Base-by-base conservation (phyloP, 1,140 invertebrate genomes). In the Sitobion miscanthi region DNA sequence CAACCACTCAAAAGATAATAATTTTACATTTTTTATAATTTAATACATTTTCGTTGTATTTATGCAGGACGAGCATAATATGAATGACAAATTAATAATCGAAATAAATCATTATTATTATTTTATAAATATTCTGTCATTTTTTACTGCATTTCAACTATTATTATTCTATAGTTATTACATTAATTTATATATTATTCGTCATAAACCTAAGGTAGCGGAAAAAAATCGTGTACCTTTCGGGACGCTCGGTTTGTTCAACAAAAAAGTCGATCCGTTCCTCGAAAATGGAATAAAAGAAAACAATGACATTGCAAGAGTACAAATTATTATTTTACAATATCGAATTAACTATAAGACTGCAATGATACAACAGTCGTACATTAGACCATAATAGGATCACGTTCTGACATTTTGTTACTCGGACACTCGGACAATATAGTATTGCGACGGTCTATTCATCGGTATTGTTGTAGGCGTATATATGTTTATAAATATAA, bases 301-400 rank as follows among this genome's bases (percentile, higher is more conserved):
- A 87, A 54, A 54, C 87, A 89, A 89, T 89, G 87, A 89, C 87
- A 88, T 52, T 38, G n/a, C 87, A 38, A 89, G 21, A 89, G 62
- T 35, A 77, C 25, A 52, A 54, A 89, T 57, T n/a, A 89, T 89
- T 23, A 57, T 54, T 89, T 89, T 57, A 54, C 52, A 11, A 57
- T 57, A 47, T 54, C 45, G 87, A 52, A 89, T 87, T 87, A 89
- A 49, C 21, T 20, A 14, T 87, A 85, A 23, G 7, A 85, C 38
- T 85, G 83, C 42, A 42, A 85, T 25, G 9, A 85, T 49, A 52
- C 47, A 49, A 52, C 25, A 87, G 14, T 11, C 9, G 35, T 77
- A 77, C 52, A 35, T 89, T 89, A 89, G 21, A 35, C n/a, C 35
- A 57, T 52, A 89, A 89, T 89, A 89, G 49, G 87, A 89, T 57